Evolutionary conservation across 2,888 invertebrate species (phyloP).

Genomic region (Chrysolina haemoptera): DNA sequence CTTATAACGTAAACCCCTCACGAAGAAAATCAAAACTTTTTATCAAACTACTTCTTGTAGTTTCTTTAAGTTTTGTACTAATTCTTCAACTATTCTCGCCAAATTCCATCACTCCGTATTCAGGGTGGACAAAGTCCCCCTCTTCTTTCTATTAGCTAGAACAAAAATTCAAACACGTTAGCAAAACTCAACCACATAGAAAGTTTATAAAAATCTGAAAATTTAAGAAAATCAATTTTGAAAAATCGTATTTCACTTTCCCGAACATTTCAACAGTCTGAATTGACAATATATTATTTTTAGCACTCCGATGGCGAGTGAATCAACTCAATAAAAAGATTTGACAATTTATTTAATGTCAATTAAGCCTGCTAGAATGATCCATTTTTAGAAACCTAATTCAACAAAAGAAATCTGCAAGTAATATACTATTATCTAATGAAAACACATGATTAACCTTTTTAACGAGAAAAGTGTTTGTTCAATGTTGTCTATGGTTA

Average conservation of each 20-base stretch:
- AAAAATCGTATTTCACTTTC: neutral
- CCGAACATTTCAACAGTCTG: neutral
- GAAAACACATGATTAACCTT: too few species aligned
- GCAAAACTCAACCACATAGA: neutral
- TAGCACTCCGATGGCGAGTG: neutral
- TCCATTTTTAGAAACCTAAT: neutral
- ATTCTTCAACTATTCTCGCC: constrained; percentile 5
- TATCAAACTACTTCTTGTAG: neutral
- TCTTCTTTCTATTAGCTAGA: constrained; percentile 13
- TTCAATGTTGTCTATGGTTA: too few species aligned
- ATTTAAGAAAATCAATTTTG: neutral
- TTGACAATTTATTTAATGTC: neutral
- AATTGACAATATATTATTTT: neutral
- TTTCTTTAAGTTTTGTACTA: constrained; percentile 1
- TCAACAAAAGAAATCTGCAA: constrained; percentile 9
- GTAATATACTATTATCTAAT: neutral
- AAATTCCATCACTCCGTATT: constrained; percentile 13
- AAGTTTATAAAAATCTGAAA: neutral
- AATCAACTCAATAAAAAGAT: neutral
- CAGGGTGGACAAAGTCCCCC: constrained; percentile 16
- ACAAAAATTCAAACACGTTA: constrained; percentile 1
- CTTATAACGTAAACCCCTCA: neutral
- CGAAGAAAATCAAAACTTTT: neutral
- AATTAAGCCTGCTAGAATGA: neutral
- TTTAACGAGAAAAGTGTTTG: too few species aligned